Evolutionary conservation across 2,888 invertebrate genomes (phyloP), one percentile per base, ranked within the genome.

Genomic region (Drosophila mimica): DNA sequence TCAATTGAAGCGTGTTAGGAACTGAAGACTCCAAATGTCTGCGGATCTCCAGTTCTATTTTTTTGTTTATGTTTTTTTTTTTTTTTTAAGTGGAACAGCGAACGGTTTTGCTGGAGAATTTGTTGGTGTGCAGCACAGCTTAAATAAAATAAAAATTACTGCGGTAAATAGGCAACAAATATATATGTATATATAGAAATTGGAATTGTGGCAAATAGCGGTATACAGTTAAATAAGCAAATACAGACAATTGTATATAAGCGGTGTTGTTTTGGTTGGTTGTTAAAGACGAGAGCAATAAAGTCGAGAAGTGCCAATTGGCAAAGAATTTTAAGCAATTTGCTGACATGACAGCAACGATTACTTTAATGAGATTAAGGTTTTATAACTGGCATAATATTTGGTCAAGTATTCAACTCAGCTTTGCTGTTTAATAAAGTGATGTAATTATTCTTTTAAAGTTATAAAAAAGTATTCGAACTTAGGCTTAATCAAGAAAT

Each of bases 161-260:
- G 74, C 74, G 89, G 89, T 84, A 82, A 82, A 80, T 80, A 62
- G 74, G 43, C 83, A 79, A 61, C 74, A 74, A 86, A 83, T 89
- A 46, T 46, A 25, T 25, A 25, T n/a, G n/a, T 25, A 25, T 25
- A 53, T 33, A 78, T 82, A 88, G 82, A 81, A 89, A 88, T 81
- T 76, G 82, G 72, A 89, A 84, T 82, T 84, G 76, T 80, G 89
- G 85, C 88, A 76, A 74, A 80, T 80, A 88, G 75, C 85, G 82
- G 85, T 76, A 62, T 58, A 78, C 66, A 74, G 87, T 76, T 71
- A 75, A 62, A 30, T 75, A 72, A 79, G 68, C 60, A 74, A 70
- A 71, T 67, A 68, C 62, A 61, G 46, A 61, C 34, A 61, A 58
- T 54, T 43, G 48, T 33, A 49, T 46, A 25, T 38, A 57, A 49